Base-by-base conservation (phyloP, 2,113 vertebrate species). In the Amphilophus citrinellus region DNA sequence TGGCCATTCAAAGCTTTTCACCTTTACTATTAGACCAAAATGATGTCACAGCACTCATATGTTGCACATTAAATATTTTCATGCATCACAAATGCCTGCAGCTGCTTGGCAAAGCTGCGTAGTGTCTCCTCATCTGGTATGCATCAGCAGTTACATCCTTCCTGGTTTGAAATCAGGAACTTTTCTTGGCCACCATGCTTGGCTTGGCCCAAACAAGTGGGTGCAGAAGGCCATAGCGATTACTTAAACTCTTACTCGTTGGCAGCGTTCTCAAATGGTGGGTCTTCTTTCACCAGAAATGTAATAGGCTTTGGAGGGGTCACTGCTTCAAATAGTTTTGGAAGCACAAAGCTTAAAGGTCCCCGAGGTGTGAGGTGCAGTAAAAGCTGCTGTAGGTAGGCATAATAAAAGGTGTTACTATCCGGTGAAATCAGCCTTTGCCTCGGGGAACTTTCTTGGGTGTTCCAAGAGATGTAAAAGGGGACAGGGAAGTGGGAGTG, bases 101-200 rank as follows among this genome's bases (percentile, higher is more conserved):
- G 89, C 82, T 88, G 89, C 89, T 91, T 73, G 84, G 68, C 62
- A 84, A 24, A 73, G 71, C 57, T 57, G 35, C 78, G n/a, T 14
- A 39, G 76, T 86, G 77, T 84, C 80, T 89, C 60, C 50, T 91
- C 91, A 91, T 94, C 92, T 94, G 93, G 88, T 84, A 92, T 86
- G 90, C 90, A 91, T 92, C 91, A 93, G 88, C 44, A 85, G 76
- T 91, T 88, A 89, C 89, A 85, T 94, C 89, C 90, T 90, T 91
- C 89, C 91, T 85, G 88, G 73, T 88, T 86, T 84, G 76, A 86
- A 61, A 78, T 79, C 24, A 18, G 84, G 86, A 88, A 86, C 77
- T 60, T 88, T 86, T 71, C 84, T 91, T 87, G 86, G 87, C 78
- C 80, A 89, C 76, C 84, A 37, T 89, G 87, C 87, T 91, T 80